A percentile compares a stretch with the other conserved stretches of the same genome.
These are phyloP conservation scores for Apotomis capreana DNA, from an alignment of 2,888 invertebrate species.

Conservation along the genomic window DNA sequence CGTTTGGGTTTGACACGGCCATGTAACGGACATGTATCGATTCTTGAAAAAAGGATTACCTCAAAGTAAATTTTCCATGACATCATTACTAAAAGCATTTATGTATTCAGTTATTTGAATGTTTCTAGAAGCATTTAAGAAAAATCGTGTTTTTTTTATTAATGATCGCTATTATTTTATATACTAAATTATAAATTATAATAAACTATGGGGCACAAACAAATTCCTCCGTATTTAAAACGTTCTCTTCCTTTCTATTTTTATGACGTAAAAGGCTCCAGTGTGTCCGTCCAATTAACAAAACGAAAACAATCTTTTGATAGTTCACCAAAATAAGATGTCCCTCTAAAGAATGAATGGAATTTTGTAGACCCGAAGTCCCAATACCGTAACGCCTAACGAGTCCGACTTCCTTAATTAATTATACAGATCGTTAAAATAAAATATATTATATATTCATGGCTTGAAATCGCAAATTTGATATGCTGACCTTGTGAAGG, in stretches of 20 bases:
- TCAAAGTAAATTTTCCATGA: too few relatives aligned
- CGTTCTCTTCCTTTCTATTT: neutral
- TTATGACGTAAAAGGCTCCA: neutral
- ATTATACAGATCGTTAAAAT: conserved; percentile 33
- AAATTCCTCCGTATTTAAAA: neutral
- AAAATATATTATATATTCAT: conserved; percentile 25
- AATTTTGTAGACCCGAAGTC: conserved; percentile 47
- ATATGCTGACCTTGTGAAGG: conserved; percentile 21
- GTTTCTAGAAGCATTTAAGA: too few relatives aligned
- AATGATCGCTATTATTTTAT: too few relatives aligned
- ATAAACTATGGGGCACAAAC: neutral
- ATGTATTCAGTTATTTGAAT: too few relatives aligned
- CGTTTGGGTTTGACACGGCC: too few relatives aligned
- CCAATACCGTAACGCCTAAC: conserved; percentile 44
- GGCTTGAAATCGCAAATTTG: conserved; percentile 17
- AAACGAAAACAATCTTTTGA: conserved; percentile 18
- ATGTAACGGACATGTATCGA: too few relatives aligned
- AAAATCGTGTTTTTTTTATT: too few relatives aligned
- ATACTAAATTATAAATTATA: too few relatives aligned
- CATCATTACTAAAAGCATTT: too few relatives aligned
- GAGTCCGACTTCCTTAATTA: conserved; percentile 49
- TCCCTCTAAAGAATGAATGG: conserved; percentile 40
- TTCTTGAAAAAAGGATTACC: too few relatives aligned
- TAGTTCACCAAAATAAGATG: conserved; percentile 19
- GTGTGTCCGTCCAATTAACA: conserved; percentile 7